phyloP scores from a whole-genome alignment of 2,113 vertebrate species.

The Equus quagga region DNA sequence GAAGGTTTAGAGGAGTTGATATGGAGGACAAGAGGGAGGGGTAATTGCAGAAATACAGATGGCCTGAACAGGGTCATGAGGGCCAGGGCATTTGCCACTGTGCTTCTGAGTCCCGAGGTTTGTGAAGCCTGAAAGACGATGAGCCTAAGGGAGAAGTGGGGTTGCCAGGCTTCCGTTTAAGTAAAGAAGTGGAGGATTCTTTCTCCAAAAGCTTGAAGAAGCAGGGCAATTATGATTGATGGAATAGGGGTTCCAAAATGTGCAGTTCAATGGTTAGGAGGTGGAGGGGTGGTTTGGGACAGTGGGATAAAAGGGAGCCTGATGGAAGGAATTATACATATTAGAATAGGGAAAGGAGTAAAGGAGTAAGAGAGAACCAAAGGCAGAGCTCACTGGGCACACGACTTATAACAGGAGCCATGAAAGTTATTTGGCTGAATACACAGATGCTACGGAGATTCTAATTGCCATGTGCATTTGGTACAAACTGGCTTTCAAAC shows the following conservation, averaged over 20 bases:
- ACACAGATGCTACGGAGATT: not conserved
- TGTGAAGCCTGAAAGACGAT: not conserved
- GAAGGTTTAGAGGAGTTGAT: not conserved
- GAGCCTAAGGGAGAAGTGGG: rapidly evolving
- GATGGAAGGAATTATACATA: not conserved
- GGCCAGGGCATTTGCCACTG: not conserved
- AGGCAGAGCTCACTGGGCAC: not conserved
- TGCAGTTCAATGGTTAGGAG: not conserved
- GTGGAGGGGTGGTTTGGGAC: too few species aligned
- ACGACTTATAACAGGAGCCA: rapidly evolving
- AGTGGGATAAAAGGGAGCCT: rapidly evolving
- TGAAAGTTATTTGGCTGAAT: not conserved
- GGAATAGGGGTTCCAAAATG: rapidly evolving
- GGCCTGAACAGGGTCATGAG: rapidly evolving
- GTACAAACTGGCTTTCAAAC: not conserved
- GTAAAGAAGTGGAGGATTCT: too few species aligned
- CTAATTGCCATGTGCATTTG: not conserved
- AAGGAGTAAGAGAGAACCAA: not conserved
- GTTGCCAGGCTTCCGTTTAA: not conserved
- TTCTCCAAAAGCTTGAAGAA: not conserved
- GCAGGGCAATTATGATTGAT: not conserved
- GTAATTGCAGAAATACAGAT: not conserved
- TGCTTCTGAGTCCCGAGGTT: not conserved
- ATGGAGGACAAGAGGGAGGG: rapidly evolving
- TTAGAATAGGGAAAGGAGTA: not conserved